phyloP scores from a whole-genome alignment of 2,113 vertebrate species.

The Etia nguti region DNA sequence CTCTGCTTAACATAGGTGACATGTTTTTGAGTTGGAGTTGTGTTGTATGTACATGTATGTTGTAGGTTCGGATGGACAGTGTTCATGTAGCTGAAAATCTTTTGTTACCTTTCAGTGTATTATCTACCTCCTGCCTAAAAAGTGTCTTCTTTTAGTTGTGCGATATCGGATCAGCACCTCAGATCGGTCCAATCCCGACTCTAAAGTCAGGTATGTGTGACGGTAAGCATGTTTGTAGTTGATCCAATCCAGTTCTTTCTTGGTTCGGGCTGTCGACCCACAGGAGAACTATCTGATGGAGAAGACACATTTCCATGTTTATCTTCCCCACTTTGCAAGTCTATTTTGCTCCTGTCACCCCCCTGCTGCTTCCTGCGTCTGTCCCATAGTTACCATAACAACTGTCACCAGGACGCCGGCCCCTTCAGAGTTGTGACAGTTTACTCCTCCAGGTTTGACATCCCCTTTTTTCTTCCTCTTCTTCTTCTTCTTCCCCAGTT shows the following conservation, averaged over 20 bases:
- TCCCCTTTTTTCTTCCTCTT: not conserved
- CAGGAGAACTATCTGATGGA: not conserved
- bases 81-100: not conserved
- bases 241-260: not conserved
- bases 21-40: not conserved
- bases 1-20: not conserved
- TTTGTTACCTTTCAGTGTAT: not conserved
- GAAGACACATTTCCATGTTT: not conserved
- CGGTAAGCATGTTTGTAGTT: not conserved
- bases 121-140: not conserved
- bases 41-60: not conserved
- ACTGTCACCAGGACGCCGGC: slow-evolving; percentile 37
- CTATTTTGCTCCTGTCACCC: slow-evolving; percentile 32
- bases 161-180: not conserved
- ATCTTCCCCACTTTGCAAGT: not conserved
- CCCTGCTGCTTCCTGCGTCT: slow-evolving; percentile 17
- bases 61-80: not conserved
- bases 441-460: not conserved
- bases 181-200: not conserved
- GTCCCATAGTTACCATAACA: slow-evolving; percentile 44
- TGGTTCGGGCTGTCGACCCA: not conserved
- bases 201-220: not conserved
- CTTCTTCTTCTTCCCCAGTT: not conserved
- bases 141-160: not conserved
- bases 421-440: slow-evolving; percentile 5